Base-by-base conservation (phyloP, 2,888 invertebrate genomes). In the Cistogaster globosa region DNA sequence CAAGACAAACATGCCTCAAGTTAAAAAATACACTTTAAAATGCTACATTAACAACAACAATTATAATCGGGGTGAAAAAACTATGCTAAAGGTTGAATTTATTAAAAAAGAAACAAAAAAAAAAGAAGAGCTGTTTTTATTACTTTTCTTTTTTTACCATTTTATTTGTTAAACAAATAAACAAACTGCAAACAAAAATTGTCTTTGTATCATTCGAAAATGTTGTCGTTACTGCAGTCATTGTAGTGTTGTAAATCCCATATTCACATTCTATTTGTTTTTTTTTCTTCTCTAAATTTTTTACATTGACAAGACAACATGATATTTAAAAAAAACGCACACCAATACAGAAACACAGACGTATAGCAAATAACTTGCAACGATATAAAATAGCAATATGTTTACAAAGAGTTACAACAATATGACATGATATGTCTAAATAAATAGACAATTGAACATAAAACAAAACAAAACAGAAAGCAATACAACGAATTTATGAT, bases 71-170 rank as follows among this genome's bases (percentile, higher is more conserved):
- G 80, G 60, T 84, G 80, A 84, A 84, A 58, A 76, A 76, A 80
- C 76, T 76, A 51, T 84, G 76, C 38, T 68, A 81, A 80, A 84
- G 84, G 76, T 84, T 80, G 57, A 48, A 68, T 72, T 84, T 76
- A 48, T 71, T 62, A 63, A 14, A 14, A 11, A 45, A 14, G 1
- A 45, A 45, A 45, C 6, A 45, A 45, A 45, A 45, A 45, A 16
- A 45, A 5, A 16, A 45, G 14, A 45, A 45, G 4, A 45, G 14
- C 48, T 32, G 18, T 32, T 48, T 53, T 53, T 53, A 18, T 53
- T 53, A 2, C 18, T 11, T 0, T 36, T 0, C 1, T 26, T 60
- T 42, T 62, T 16, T 55, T 55, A 45, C 6, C 38, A 18, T n/a
- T 32, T 45, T 18, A 55, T 71, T 65, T 62, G 51, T 14, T 62